Conservation (phyloP, 2,888 invertebrate genomes). For the Rotaria sp. region DNA sequence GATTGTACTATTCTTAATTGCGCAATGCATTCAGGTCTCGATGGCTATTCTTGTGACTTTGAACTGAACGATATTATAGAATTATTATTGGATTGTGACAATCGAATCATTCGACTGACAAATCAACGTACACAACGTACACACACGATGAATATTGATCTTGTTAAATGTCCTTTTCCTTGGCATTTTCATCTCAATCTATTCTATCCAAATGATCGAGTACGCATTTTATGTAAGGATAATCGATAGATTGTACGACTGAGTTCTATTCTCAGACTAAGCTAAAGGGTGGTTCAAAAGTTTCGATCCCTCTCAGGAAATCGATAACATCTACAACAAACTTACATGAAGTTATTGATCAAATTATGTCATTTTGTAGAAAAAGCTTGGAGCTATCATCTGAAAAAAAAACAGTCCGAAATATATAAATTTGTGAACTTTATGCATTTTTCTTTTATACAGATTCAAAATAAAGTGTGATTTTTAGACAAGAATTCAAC, state of each 20-base stretch:
- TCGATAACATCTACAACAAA: no score
- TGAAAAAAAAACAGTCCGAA: no score
- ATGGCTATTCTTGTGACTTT: neutral
- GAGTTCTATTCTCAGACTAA: no score
- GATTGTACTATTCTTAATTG: neutral
- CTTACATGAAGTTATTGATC: no score
- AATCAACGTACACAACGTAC: neutral
- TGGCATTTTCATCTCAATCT: neutral
- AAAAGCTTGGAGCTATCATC: no score
- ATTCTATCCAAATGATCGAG: neutral
- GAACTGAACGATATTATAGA: neutral
- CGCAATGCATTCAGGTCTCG: neutral
- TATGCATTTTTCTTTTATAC: no score
- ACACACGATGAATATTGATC: neutral
- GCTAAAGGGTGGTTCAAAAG: no score
- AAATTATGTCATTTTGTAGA: no score
- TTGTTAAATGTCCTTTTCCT: neutral
- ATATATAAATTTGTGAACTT: no score
- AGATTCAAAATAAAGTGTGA: no score
- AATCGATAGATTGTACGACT: neutral
- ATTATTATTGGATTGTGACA: neutral
- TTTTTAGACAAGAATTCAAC: no score
- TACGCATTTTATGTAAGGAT: neutral
- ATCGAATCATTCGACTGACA: neutral
- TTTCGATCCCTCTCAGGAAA: no score